phyloP scores from a whole-genome alignment of 2,888 invertebrate species.

The Cephonodes hylas region DNA sequence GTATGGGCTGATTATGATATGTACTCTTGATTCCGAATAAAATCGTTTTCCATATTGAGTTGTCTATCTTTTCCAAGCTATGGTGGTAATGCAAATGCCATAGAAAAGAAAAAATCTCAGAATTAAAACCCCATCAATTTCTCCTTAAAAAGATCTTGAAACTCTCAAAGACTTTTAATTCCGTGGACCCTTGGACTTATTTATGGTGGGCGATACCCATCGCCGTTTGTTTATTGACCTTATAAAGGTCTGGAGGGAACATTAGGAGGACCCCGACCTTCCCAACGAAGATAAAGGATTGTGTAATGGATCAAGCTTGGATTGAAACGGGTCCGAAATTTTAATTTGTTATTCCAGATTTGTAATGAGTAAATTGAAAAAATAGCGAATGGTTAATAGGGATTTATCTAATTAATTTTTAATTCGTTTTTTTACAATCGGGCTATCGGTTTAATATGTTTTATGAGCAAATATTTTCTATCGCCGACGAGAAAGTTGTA shows the following conservation, averaged over 20 bases:
- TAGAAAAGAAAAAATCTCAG: background rate
- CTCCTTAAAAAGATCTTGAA: background rate
- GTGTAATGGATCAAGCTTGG: slow-evolving; percentile 28
- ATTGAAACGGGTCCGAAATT: slow-evolving; percentile 16
- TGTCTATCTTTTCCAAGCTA: no score
- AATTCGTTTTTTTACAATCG: no score
- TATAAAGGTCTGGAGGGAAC: slow-evolving; percentile 25
- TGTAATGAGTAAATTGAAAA: background rate
- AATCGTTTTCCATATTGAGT: no score
- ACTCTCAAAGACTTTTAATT: background rate
- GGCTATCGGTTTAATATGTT: no score
- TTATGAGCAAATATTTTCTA: no score
- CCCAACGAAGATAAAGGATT: slow-evolving; percentile 14
- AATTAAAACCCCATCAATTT: background rate
- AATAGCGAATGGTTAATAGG: background rate
- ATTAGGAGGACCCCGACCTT: slow-evolving; percentile 21
- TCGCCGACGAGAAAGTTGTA: no score
- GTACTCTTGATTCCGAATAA: no score
- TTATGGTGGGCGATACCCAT: slow-evolving; percentile 18
- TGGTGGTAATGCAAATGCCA: no score
- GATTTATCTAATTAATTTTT: no score
- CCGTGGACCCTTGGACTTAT: slow-evolving; percentile 1
- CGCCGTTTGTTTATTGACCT: slow-evolving; percentile 30
- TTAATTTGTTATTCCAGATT: background rate
- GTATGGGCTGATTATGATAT: no score